phyloP scores from a whole-genome alignment of 2,797 vertebrate genomes.

The Sebastes wilsoni region DNA sequence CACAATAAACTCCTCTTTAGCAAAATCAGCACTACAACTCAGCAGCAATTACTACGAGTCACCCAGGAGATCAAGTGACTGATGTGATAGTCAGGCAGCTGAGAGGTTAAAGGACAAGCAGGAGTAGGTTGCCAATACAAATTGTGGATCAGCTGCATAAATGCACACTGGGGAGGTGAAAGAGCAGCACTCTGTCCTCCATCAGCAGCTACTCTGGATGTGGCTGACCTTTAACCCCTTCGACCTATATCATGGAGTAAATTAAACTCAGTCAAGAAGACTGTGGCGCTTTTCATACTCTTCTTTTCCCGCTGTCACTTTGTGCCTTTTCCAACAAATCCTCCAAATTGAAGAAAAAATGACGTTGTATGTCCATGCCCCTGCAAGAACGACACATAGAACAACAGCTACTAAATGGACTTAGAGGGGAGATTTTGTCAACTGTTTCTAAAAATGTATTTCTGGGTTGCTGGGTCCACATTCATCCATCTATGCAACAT shows the following conservation, averaged over 20 bases:
- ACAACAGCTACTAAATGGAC: neutral
- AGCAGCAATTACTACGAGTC: neutral
- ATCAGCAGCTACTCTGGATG: neutral
- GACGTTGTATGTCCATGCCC: neutral
- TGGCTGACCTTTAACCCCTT: neutral
- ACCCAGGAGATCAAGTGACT: neutral
- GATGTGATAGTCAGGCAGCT: neutral
- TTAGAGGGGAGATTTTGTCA: neutral
- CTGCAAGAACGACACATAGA: neutral
- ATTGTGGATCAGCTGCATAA: neutral
- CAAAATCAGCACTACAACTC: neutral
- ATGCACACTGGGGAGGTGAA: neutral
- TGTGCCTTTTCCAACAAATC: neutral
- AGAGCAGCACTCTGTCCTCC: neutral
- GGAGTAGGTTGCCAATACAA: neutral
- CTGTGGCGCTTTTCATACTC: neutral
- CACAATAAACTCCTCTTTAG: neutral
- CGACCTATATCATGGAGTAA: neutral
- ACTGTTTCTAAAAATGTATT: neutral
- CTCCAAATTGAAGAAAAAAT: neutral
- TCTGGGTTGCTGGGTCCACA: neutral
- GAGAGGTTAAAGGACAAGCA: slow-evolving; percentile 14
- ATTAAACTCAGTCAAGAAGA: neutral
- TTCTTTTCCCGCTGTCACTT: neutral
- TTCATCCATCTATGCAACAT: neutral